Evolutionary conservation across 1,140 invertebrate genomes (phyloP).

Genomic region (Diachasma alloeum): DNA sequence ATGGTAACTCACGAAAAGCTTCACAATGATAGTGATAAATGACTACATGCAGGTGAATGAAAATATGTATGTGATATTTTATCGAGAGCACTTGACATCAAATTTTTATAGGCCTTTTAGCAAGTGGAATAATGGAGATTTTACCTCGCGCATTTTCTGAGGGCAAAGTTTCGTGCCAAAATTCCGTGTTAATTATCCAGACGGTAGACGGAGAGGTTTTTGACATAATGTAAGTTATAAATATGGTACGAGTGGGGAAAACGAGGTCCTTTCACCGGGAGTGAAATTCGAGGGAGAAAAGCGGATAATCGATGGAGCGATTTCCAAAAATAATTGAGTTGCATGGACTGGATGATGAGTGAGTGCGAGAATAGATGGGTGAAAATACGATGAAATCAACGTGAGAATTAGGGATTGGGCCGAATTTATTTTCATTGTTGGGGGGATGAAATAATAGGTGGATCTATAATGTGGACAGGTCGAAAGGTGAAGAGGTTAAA

Average conservation of each 20-base stretch:
- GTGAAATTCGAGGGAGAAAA: neutral
- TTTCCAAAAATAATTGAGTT: neutral
- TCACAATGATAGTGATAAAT: no score
- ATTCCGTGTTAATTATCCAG: no score
- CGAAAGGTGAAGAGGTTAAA: constrained; percentile 31
- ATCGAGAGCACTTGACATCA: no score
- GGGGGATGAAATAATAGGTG: neutral
- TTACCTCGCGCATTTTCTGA: no score
- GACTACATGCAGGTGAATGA: no score
- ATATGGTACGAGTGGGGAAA: neutral
- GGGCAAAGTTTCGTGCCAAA: no score
- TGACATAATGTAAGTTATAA: no score
- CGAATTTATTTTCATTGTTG: constrained; percentile 9
- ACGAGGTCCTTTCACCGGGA: neutral
- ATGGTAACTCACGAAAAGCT: no score
- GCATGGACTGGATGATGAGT: neutral
- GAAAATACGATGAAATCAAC: constrained; percentile 15
- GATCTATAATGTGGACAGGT: constrained; percentile 2
- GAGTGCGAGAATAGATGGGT: neutral
- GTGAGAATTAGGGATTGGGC: constrained; percentile 4
- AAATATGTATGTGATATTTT: no score
- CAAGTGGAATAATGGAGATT: no score
- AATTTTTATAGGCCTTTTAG: no score
- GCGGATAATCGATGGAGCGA: neutral
- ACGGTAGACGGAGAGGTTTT: no score